These are phyloP conservation scores for Escarpia spicata DNA, from an alignment of 2,888 invertebrate genomes.

Conservation along the genomic window DNA sequence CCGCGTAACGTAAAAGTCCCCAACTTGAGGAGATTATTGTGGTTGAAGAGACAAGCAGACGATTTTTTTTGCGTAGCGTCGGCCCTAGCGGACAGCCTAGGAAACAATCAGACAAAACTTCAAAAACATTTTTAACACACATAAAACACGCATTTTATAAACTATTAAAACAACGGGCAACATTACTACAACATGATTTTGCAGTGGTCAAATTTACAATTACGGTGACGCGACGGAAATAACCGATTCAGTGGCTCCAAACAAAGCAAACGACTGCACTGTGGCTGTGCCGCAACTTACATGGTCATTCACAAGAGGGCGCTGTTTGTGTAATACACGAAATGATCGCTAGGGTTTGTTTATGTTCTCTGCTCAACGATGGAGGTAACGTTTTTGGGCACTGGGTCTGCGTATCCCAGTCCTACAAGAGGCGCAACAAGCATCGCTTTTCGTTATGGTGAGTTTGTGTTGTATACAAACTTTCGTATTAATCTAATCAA, in stretches of 20 bases:
- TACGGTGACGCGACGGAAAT: background rate
- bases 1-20: too few relatives aligned
- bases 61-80: background rate
- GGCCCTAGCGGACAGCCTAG: background rate
- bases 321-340: too few relatives aligned
- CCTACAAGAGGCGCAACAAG: slow-evolving; percentile 56
- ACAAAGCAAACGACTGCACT: too few relatives aligned
- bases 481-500: background rate
- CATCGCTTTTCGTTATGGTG: slow-evolving; percentile 50
- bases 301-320: too few relatives aligned
- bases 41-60: background rate
- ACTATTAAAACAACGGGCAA: background rate
- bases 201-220: background rate
- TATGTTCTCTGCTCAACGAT: slow-evolving; percentile 25
- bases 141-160: background rate
- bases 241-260: too few relatives aligned
- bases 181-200: background rate
- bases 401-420: slow-evolving; percentile 59
- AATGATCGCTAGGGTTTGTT: background rate
- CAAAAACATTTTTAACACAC: background rate
- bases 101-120: background rate
- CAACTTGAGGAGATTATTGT: background rate
- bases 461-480: slow-evolving; percentile 18
- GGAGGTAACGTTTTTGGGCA: slow-evolving; percentile 59
- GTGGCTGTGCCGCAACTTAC: too few relatives aligned